Conservation (phyloP, 1,140 invertebrate species). For the Trichonephila inaurata region DNA sequence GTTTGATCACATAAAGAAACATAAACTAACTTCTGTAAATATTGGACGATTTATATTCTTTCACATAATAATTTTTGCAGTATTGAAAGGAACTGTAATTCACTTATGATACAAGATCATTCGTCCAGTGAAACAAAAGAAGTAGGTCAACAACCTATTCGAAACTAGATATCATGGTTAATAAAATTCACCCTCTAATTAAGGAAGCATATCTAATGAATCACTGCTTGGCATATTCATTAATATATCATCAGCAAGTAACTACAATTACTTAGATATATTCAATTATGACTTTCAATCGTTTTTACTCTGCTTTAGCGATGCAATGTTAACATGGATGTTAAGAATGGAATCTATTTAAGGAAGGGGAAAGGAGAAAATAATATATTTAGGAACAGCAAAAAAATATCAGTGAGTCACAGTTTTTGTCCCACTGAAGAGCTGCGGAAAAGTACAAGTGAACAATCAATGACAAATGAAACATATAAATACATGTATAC, state of each 20-base stretch:
- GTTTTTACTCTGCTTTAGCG: background rate
- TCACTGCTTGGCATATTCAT: background rate
- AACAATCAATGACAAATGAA: background rate
- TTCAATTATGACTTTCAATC: background rate
- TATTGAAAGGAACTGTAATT: too few relatives aligned
- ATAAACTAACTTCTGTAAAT: too few relatives aligned
- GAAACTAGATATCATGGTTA: too few relatives aligned
- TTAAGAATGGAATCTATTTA: background rate
- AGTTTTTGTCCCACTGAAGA: background rate
- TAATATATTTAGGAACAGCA: background rate
- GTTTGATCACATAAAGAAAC: too few relatives aligned
- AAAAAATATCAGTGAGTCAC: background rate
- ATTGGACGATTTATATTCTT: too few relatives aligned
- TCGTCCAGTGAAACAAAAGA: too few relatives aligned
- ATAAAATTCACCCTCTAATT: too few relatives aligned
- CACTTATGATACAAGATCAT: too few relatives aligned
- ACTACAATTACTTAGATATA: background rate
- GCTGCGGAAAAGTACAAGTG: background rate
- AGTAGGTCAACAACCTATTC: too few relatives aligned
- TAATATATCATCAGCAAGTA: background rate
- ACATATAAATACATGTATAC: background rate
- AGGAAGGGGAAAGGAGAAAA: background rate
- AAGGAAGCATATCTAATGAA: too few relatives aligned
- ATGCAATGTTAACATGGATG: background rate
- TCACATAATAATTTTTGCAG: too few relatives aligned